These are phyloP conservation scores for Stegostoma tigrinum DNA, from an alignment of 2,113 vertebrate genomes.

Conservation along the genomic window DNA sequence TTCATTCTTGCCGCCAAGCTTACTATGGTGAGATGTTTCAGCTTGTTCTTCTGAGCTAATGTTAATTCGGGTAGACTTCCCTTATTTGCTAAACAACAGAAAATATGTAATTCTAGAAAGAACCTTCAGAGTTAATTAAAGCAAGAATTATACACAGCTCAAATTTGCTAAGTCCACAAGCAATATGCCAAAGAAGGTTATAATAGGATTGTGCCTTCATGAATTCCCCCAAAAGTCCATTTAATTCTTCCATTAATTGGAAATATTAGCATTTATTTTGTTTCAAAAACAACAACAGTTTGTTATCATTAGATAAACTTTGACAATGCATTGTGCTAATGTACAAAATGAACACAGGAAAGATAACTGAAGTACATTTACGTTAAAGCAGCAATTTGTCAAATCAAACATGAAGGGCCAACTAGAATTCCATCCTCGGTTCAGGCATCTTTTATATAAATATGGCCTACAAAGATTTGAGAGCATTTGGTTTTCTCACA, in stretches of 20 bases:
- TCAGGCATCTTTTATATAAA: neutral
- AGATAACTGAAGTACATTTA: neutral
- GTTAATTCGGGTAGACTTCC: constrained; percentile 66
- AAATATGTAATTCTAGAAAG: constrained; percentile 36
- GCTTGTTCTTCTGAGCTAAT: constrained; percentile 69
- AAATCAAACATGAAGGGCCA: neutral
- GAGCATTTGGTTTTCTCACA: neutral
- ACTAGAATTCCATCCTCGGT: neutral
- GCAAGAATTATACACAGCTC: constrained; percentile 31
- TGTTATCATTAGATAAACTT: neutral
- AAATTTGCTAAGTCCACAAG: constrained; percentile 2
- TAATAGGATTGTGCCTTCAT: neutral
- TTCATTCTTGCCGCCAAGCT: constrained; percentile 73
- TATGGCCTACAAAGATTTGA: neutral
- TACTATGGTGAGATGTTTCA: constrained; percentile 74
- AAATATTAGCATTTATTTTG: neutral
- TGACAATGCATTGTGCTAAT: neutral
- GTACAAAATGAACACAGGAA: neutral
- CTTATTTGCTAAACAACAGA: constrained; percentile 58
- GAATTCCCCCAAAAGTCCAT: neutral
- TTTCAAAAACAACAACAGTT: neutral
- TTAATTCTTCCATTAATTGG: neutral
- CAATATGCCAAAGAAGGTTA: neutral
- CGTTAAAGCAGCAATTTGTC: neutral
- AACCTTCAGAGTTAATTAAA: constrained; percentile 33